Percentiles rank a stretch among this genome's conserved stretches.
Evolutionary conservation across 1,140 invertebrate species (phyloP).

Genomic region (Drosophila bipectinata): DNA sequence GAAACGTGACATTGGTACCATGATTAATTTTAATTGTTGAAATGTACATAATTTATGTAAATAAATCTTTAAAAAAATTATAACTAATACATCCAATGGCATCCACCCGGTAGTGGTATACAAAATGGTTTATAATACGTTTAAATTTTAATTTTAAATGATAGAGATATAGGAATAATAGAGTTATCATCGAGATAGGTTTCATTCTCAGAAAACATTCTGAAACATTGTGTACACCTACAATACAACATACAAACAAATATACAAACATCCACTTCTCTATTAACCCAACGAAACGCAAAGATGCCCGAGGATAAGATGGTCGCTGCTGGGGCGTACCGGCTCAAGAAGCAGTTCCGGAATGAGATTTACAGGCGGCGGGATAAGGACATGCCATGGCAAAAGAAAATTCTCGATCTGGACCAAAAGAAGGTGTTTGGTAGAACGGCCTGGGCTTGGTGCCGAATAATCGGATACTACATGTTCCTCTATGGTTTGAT

Average conservation of each 20-base stretch:
- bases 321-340: constrained; percentile 39
- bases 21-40: too few species aligned
- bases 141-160: too few species aligned
- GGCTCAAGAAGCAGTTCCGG: constrained; percentile 51
- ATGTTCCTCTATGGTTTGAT: constrained; percentile 34
- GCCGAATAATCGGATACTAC: constrained; percentile 43
- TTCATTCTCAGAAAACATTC: not conserved
- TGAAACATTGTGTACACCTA: not conserved
- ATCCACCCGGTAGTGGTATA: too few species aligned
- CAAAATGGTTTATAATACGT: too few species aligned
- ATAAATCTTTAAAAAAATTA: too few species aligned
- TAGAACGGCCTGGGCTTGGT: constrained; percentile 49
- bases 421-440: constrained; percentile 35
- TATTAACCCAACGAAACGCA: not conserved
- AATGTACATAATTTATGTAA: too few species aligned
- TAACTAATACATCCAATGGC: too few species aligned
- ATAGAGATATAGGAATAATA: too few species aligned
- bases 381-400: constrained; percentile 55
- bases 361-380: constrained; percentile 16
- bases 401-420: constrained; percentile 44
- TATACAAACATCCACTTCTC: not conserved
- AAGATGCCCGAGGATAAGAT: constrained; percentile 38
- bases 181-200: not conserved
- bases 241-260: not conserved
- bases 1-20: not conserved